Percentiles rank a stretch among this genome's conserved stretches.
Conservation (phyloP, 2,797 vertebrate species). For the Heliangelus exortis region DNA sequence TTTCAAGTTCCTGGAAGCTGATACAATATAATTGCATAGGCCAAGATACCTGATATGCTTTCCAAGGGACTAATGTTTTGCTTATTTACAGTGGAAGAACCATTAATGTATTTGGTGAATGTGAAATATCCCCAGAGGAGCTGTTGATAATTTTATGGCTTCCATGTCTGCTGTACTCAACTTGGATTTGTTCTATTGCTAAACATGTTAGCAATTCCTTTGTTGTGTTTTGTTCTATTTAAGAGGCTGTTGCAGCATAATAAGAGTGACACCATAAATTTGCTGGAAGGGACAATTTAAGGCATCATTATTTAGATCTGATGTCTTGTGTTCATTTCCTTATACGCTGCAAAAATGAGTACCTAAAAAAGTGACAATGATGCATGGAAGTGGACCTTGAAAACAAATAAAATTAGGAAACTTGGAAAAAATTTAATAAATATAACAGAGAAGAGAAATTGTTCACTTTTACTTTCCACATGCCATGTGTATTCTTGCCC, state of each 20-base stretch:
- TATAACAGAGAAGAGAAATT: neutral
- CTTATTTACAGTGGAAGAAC: neutral
- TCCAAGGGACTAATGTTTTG: neutral
- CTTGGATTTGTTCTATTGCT: neutral
- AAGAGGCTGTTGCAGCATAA: constrained; percentile 5
- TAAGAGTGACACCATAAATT: constrained; percentile 44
- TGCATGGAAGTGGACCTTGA: constrained; percentile 27
- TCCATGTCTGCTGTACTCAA: neutral
- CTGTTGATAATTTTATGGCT: neutral
- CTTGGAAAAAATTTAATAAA: neutral
- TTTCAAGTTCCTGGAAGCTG: neutral
- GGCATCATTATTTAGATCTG: neutral
- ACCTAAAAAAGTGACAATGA: neutral
- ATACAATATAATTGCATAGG: neutral
- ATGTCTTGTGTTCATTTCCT: neutral
- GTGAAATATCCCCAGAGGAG: neutral
- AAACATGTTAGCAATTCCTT: neutral
- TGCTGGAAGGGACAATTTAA: constrained; percentile 44
- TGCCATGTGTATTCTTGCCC: neutral
- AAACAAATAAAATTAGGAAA: neutral
- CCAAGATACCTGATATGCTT: neutral
- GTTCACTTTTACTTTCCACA: neutral
- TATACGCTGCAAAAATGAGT: neutral
- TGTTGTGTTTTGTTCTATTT: neutral
- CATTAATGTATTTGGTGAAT: neutral